A percentile compares a stretch with the other conserved stretches of the same genome.
Evolutionary conservation across 2,888 invertebrate species (phyloP).

Genomic region (Heliconius ethilla): DNA sequence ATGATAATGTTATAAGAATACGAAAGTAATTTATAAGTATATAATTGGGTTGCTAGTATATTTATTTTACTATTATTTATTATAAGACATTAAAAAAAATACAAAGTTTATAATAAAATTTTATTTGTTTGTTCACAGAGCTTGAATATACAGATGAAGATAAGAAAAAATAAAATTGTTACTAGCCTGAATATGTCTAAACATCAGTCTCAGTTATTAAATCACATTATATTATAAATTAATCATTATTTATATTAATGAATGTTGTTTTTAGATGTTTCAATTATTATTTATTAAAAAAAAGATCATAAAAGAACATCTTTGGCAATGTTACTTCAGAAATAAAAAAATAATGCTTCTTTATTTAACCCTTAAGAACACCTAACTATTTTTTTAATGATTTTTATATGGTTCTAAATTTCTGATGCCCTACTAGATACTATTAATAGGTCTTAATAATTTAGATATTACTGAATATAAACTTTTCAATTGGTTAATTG

Average conservation of each 20-base stretch:
- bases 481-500: no score
- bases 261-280: constrained; percentile 16
- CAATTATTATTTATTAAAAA: background rate
- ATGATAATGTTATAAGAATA: no score
- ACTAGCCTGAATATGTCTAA: constrained; percentile 47
- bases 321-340: background rate
- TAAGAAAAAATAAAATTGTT: constrained; percentile 43
- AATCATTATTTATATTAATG: constrained; percentile 43
- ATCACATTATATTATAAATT: constrained; percentile 51
- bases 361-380: background rate
- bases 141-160: constrained; percentile 56
- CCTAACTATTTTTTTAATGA: no score
- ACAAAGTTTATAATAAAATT: background rate
- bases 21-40: no score
- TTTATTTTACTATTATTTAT: no score
- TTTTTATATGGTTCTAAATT: no score
- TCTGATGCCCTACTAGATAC: no score
- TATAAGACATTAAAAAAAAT: no score
- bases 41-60: no score
- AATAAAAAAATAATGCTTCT: background rate
- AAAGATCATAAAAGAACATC: background rate
- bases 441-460: no score
- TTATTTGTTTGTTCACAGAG: constrained; percentile 61
- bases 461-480: no score
- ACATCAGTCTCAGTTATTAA: constrained; percentile 54